Conservation (phyloP, 2,113 vertebrate species). For the Neomonachus schauinslandi region DNA sequence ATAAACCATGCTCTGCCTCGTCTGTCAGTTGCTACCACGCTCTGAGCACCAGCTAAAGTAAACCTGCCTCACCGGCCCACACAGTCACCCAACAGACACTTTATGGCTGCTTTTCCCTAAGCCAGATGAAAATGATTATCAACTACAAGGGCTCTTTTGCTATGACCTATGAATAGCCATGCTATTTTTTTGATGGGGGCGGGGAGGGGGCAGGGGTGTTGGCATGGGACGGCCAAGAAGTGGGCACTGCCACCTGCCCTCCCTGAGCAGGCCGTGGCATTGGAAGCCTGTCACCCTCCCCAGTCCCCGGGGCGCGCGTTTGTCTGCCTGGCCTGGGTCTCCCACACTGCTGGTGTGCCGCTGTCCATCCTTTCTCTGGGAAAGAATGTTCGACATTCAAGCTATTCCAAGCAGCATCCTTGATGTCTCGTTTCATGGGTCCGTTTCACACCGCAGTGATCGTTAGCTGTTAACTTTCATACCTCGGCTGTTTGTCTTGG, state of each 20-base stretch:
- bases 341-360: constrained; percentile 77
- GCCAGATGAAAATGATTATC: constrained; percentile 83
- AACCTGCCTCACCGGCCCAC: constrained; percentile 78
- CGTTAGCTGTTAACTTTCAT: constrained; percentile 85
- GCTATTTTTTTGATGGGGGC: background rate
- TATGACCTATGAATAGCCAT: constrained; percentile 74
- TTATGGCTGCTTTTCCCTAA: constrained; percentile 76
- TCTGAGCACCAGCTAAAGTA: constrained; percentile 74
- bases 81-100: constrained; percentile 79
- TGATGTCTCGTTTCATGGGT: constrained; percentile 87
- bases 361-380: constrained; percentile 79
- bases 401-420: constrained; percentile 88
- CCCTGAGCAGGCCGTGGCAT: constrained; percentile 18
- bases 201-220: background rate
- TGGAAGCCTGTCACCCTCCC: constrained; percentile 33
- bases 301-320: constrained; percentile 28
- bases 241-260: background rate
- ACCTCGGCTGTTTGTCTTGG: constrained; percentile 85
- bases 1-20: constrained; percentile 77
- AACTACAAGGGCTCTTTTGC: constrained; percentile 80
- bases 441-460: constrained; percentile 84
- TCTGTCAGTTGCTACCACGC: constrained; percentile 64
- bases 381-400: constrained; percentile 88
- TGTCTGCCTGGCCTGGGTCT: constrained; percentile 77
- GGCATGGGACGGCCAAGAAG: background rate